Percentiles rank a stretch among this genome's conserved stretches.
Evolutionary conservation across 2,888 invertebrate species (phyloP).

Genomic region (Euphydryas editha): DNA sequence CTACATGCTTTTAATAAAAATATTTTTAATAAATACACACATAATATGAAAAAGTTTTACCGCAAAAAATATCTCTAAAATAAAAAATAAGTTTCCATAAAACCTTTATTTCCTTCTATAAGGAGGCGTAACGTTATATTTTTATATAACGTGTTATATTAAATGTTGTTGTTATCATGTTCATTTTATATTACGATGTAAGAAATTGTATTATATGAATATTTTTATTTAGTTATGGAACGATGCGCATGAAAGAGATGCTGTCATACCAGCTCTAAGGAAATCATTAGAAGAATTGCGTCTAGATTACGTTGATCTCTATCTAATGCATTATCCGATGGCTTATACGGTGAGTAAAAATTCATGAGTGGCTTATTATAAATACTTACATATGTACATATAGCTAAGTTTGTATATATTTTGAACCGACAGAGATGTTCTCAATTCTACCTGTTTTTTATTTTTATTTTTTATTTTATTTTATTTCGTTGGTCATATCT

Average conservation of each 20-base stretch:
- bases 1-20: too few relatives aligned
- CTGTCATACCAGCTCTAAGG: conserved; percentile 86
- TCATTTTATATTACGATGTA: conserved; percentile 17
- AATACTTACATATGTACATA: not conserved
- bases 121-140: conserved; percentile 20
- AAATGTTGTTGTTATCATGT: conserved; percentile 26
- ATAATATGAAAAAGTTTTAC: not conserved
- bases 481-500: too few relatives aligned
- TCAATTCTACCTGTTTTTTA: too few relatives aligned
- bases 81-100: conserved; percentile 22
- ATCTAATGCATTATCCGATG: conserved; percentile 91
- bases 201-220: conserved; percentile 22
- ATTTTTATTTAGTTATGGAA: conserved; percentile 67
- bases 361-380: not conserved
- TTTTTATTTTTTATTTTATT: too few relatives aligned
- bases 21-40: too few relatives aligned
- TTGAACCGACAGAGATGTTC: not conserved
- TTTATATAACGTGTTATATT: conserved; percentile 21
- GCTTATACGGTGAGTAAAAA: conserved; percentile 80
- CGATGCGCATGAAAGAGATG: conserved; percentile 84
- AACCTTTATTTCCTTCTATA: conserved; percentile 19
- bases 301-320: conserved; percentile 90
- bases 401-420: not conserved
- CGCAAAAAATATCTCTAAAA: conserved; percentile 13
- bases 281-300: conserved; percentile 85